A percentile compares a stretch with the other conserved stretches of the same genome.
These are phyloP conservation scores for Gambusia holbrooki DNA, from an alignment of 2,113 vertebrate species.

Conservation along the genomic window DNA sequence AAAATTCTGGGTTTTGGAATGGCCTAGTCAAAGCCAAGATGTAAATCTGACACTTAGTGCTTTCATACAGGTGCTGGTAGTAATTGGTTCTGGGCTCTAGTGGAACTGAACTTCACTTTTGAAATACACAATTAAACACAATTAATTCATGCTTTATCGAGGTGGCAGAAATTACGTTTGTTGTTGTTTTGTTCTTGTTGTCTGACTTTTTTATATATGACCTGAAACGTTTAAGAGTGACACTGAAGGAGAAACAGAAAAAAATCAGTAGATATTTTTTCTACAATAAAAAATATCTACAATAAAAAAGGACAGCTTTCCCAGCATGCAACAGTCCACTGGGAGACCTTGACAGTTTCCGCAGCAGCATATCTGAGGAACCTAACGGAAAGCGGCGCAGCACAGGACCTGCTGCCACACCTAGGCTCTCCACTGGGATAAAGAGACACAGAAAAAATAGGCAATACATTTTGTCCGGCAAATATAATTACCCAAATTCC, in stretches of 20 bases:
- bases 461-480: slow-evolving; percentile 75
- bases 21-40: no score
- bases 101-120: not conserved
- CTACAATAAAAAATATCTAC: not conserved
- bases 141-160: not conserved
- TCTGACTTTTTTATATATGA: not conserved
- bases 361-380: slow-evolving; percentile 11
- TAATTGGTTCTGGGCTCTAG: not conserved
- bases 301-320: not conserved
- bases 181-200: not conserved
- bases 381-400: slow-evolving; percentile 21
- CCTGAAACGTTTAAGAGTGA: not conserved
- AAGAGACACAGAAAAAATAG: slow-evolving; percentile 37
- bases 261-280: not conserved
- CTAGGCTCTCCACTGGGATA: slow-evolving; percentile 23
- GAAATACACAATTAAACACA: not conserved
- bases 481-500: slow-evolving; percentile 89
- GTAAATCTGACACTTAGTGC: no score
- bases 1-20: no score
- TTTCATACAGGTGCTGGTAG: not conserved
- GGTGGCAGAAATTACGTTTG: not conserved
- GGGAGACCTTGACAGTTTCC: slow-evolving; percentile 21
- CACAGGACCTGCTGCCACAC: not conserved
- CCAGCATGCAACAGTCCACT: slow-evolving; percentile 16
- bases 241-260: not conserved